These are phyloP conservation scores for Argya squamiceps DNA, from an alignment of 2,797 vertebrate species.

Conservation along the genomic window DNA sequence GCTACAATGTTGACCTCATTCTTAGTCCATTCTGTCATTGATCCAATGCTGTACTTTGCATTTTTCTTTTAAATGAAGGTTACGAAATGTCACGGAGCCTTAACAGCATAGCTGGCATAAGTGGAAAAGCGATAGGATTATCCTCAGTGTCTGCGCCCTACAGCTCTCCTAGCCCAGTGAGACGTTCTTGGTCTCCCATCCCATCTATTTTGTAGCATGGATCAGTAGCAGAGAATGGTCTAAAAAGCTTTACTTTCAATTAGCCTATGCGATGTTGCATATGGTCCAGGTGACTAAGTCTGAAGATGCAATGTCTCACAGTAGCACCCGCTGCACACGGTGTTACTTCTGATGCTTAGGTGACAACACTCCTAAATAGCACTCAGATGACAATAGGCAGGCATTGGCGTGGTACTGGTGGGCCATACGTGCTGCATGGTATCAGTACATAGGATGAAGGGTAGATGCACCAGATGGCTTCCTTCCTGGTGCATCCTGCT, in stretches of 20 bases:
- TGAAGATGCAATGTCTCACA: conserved; percentile 69
- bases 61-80: conserved; percentile 91
- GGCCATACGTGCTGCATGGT: conserved; percentile 74
- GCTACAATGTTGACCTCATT: conserved; percentile 78
- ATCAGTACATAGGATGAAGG: conserved; percentile 62
- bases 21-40: conserved; percentile 80
- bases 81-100: conserved; percentile 92
- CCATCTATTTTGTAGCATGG: conserved; percentile 92
- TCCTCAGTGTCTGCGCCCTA: conserved; percentile 89
- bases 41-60: conserved; percentile 89
- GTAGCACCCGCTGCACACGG: conserved; percentile 57
- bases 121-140: conserved; percentile 85
- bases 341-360: conserved; percentile 70
- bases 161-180: conserved; percentile 89
- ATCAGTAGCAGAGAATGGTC: conserved; percentile 88
- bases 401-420: conserved; percentile 55
- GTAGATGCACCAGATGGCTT: conserved; percentile 63
- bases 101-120: conserved; percentile 90
- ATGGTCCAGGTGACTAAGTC: conserved; percentile 70
- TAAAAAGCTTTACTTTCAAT: conserved; percentile 78
- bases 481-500: conserved; percentile 64
- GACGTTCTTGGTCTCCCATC: conserved; percentile 89
- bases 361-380: conserved; percentile 63
- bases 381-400: conserved; percentile 64
- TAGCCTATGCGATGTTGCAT: conserved; percentile 79